Base-by-base conservation (phyloP, 2,888 invertebrate species). In the Aricia artaxerxes region DNA sequence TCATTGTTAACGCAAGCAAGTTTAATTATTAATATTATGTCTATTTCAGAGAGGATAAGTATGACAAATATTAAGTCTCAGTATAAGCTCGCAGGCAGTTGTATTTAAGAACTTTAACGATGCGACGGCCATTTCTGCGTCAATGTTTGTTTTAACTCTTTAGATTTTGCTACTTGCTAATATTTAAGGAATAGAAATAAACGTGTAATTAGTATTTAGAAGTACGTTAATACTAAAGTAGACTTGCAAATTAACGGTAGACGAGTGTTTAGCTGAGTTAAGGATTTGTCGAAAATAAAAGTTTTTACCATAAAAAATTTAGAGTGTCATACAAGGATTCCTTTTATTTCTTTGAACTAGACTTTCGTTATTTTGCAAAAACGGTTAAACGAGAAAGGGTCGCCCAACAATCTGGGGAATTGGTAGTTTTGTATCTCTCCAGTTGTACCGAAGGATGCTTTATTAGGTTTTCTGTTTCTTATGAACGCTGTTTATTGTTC, bases 381-480 rank as follows among this genome's bases (percentile, higher is more conserved):
- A 77, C 80, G 78, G 79, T 82, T 80, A 80, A 81, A 87, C 83
- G 82, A 85, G 81, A 83, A 85, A 87, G 86, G 86, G 90, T 86
- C 87, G 86, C 82, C 82, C 82, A 78, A 81, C 85, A 86, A 87
- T 86, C 86, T 82, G 81, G 85, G 85, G 85, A 85, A 87, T 86
- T 89, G 87, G 88, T 82, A 85, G 84, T 84, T 83, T 83, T 85
- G 85, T 87, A 87, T 88, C 88, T 89, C 86, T 86, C 85, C 85
- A 86, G 86, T 85, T 85, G 85, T 85, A 84, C 83, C 80, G 82
- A 83, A 85, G 86, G 88, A 85, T 85, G 84, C 90, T 91, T 91
- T 91, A 91, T 91, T 88, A 88, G 88, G 86, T 84, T 85, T 85
- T 86, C 69, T 87, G 89, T 90, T 90, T 86, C 91, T 91, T 91